Evolutionary conservation across 2,113 vertebrate genomes (phyloP).

Genomic region (Alethe castanea): DNA sequence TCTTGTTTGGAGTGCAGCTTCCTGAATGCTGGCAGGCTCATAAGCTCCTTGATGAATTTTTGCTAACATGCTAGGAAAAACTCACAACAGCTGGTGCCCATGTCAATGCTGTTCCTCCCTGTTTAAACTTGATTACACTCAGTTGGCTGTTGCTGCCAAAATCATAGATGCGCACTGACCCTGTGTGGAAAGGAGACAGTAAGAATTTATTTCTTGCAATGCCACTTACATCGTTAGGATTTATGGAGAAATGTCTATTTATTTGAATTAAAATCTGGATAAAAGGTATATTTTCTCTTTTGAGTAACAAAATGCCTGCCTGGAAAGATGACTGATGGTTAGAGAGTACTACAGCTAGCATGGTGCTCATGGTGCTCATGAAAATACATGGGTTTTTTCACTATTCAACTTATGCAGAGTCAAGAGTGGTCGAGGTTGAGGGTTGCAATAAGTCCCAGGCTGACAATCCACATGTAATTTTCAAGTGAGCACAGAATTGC

Average conservation of each 20-base stretch:
- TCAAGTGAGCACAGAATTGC: background rate
- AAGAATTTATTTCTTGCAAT: background rate
- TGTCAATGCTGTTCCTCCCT: constrained; percentile 84
- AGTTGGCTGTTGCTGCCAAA: constrained; percentile 80
- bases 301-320: background rate
- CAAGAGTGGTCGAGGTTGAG: background rate
- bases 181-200: constrained; percentile 65
- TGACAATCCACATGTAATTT: background rate
- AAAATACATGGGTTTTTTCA: background rate
- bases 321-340: background rate
- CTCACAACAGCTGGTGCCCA: constrained; percentile 87
- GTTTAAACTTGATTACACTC: constrained; percentile 77
- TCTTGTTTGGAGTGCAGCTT: background rate
- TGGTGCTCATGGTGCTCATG: background rate
- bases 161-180: constrained; percentile 88
- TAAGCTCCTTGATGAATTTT: background rate
- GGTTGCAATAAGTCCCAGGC: background rate
- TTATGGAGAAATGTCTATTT: background rate
- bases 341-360: background rate
- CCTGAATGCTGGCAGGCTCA: background rate
- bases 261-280: background rate
- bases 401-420: background rate
- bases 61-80: background rate
- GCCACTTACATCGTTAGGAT: background rate
- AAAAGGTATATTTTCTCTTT: background rate